Base-by-base conservation (phyloP, 1,140 invertebrate species). In the Drosophila trapezifrons region DNA sequence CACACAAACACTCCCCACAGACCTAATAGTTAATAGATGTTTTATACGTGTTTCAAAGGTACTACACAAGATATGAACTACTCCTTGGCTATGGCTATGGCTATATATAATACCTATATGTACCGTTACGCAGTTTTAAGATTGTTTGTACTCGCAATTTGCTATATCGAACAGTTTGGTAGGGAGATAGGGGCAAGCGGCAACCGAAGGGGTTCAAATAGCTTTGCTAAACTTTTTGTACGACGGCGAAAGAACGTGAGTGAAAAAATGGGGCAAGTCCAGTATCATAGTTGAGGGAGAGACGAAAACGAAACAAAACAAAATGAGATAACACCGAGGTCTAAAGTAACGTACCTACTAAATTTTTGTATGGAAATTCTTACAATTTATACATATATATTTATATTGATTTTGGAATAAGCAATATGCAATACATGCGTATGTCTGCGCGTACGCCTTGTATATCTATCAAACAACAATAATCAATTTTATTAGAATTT, bases 301-400 rank as follows among this genome's bases (percentile, higher is more conserved):
- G 60, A 49, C 17, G 43, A 76, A 54, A 76, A 37, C 42, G 40
- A 60, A 69, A 73, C 45, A 76, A 55, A 78, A 76, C 62, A 75
- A 73, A 90, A 71, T 76, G 72, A 81, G 80, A 83, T 62, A 69
- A 90, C 89, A 90, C 89, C 89, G 83, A 90, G 84, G 89, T 90
- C 89, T 90, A 90, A 90, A 91, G 82, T 78, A 90, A 90, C 80
- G 89, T 90, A 90, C 89, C 89, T 90, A 90, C 89, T 91, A 87
- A 90, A 91, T 77, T 91, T 91, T 91, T 91, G 81, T 90, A 91
- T 91, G 90, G 71, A 84, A 91, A 87, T 91, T 91, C 90, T 91
- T 91, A 91, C 85, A 83, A 91, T 91, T 91, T 91, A 91, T 90
- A 86, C 81, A 85, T 85, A 85, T 87, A 87, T 87, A 90, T 91